These are phyloP conservation scores for Temnopleurus reevesii DNA, from an alignment of 53 echinoderm and acorn worm species.

Conservation along the genomic window DNA sequence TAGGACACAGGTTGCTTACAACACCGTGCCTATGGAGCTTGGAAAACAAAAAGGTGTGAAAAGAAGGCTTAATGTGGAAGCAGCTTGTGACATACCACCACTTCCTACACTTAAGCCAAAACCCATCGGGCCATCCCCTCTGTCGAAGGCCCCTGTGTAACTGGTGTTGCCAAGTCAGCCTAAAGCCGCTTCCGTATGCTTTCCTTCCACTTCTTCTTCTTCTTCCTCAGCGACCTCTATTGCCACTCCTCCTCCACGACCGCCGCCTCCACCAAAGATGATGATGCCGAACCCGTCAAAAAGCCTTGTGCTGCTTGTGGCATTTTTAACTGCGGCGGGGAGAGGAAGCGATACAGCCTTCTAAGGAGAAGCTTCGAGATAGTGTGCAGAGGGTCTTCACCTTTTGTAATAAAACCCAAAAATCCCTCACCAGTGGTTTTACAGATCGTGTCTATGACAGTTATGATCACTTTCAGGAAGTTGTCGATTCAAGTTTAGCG, in stretches of 20 bases:
- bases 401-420: background rate
- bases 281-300: background rate
- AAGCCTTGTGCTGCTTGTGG: slow-evolving; percentile 44
- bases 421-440: background rate
- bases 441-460: slow-evolving; percentile 12
- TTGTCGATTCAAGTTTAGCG: background rate
- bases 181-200: background rate
- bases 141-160: slow-evolving; percentile 27
- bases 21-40: background rate
- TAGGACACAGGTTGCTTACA: slow-evolving; percentile 26
- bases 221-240: background rate
- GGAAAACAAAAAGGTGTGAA: background rate
- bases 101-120: background rate
- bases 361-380: background rate
- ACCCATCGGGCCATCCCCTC: background rate
- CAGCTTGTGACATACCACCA: background rate
- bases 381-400: slow-evolving; percentile 13
- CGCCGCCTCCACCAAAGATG: background rate
- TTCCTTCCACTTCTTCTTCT: background rate
- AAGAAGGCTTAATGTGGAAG: background rate
- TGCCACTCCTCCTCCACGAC: background rate
- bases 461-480: background rate
- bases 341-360: slow-evolving; percentile 36
- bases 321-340: slow-evolving; percentile 14
- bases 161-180: slow-evolving; percentile 18